These are phyloP conservation scores for Sinopyrophorus schimmeli DNA, from an alignment of 2,888 invertebrate genomes.

Conservation along the genomic window DNA sequence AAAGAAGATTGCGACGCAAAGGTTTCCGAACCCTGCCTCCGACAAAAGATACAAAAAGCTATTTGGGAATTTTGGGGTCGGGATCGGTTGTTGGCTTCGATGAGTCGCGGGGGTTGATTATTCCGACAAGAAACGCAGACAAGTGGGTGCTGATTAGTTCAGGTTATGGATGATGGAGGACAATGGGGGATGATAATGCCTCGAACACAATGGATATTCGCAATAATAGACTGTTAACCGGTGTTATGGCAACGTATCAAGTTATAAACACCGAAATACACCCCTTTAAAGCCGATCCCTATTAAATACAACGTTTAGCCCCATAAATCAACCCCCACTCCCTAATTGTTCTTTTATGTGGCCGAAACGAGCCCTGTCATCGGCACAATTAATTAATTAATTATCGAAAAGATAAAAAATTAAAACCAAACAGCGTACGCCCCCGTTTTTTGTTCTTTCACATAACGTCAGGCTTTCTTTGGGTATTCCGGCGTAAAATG, in stretches of 20 bases:
- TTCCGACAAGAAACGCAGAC: slow-evolving; percentile 3
- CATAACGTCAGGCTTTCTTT: too few species aligned
- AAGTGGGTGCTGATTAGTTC: slow-evolving; percentile 14
- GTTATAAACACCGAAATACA: slow-evolving; percentile 5
- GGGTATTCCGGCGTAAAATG: too few species aligned
- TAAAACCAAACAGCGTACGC: too few species aligned
- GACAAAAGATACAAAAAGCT: neutral
- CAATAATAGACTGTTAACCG: slow-evolving; percentile 8
- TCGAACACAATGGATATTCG: slow-evolving; percentile 3
- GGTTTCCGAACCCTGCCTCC: slow-evolving; percentile 1
- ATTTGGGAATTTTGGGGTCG: neutral
- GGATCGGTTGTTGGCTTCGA: too few species aligned
- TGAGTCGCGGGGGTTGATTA: neutral
- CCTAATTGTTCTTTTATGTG: too few species aligned
- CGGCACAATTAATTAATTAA: too few species aligned
- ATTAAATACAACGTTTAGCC: slow-evolving; percentile 1
- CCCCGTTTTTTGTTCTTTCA: too few species aligned
- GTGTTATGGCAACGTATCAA: slow-evolving; percentile 1
- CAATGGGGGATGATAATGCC: slow-evolving; percentile 5
- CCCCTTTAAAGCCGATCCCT: neutral
- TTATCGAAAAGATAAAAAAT: too few species aligned
- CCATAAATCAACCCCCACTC: slow-evolving; percentile 3
- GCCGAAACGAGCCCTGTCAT: too few species aligned
- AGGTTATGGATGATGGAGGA: slow-evolving; percentile 8
- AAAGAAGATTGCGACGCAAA: slow-evolving; percentile 9